Conservation (phyloP, 2,797 vertebrate genomes). For the Myotis daubentonii region DNA sequence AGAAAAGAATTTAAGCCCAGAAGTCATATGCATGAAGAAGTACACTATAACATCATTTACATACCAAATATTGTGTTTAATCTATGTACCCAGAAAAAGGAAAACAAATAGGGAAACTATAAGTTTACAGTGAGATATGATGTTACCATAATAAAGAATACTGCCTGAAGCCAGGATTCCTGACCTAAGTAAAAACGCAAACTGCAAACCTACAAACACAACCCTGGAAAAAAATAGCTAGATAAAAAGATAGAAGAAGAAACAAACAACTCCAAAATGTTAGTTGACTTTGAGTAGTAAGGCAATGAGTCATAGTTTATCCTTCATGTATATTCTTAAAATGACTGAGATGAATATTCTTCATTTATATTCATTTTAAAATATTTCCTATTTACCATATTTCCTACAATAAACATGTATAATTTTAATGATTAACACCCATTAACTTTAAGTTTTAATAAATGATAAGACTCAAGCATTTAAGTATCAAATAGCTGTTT, state of each 20-base stretch:
- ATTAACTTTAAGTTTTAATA: neutral
- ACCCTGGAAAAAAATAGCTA: neutral
- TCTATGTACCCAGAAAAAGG: neutral
- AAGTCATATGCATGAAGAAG: neutral
- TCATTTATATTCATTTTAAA: neutral
- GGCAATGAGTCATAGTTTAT: neutral
- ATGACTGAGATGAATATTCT: no score
- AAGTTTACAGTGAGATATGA: neutral
- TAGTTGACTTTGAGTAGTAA: neutral
- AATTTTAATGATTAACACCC: neutral
- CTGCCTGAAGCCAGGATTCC: neutral
- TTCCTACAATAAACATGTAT: neutral
- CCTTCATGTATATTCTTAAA: neutral
- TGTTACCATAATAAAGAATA: neutral
- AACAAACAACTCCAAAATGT: neutral
- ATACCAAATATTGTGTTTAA: neutral
- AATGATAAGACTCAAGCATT: neutral
- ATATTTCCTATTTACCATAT: neutral
- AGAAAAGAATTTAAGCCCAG: neutral
- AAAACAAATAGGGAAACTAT: neutral
- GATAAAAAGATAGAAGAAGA: neutral
- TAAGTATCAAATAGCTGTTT: neutral
- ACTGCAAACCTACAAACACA: neutral
- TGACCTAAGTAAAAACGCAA: neutral
- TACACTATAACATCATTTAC: neutral